Conservation (phyloP, 2,113 vertebrate species). For the Callipepla squamata region DNA sequence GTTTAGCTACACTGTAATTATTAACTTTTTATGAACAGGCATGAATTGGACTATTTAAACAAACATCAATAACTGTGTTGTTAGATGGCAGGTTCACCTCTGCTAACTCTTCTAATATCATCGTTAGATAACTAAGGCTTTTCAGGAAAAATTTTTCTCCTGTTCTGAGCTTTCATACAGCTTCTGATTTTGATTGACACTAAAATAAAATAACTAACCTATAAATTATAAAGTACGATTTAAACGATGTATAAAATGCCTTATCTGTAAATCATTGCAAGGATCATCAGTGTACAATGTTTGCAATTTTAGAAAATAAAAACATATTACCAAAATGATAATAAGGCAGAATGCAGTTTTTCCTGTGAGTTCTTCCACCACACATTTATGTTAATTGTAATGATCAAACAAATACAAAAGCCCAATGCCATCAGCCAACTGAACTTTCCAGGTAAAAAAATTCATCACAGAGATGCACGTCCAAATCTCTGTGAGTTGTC, state of each 20-base stretch:
- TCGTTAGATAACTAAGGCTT: conserved; percentile 17
- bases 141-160: conserved; percentile 6
- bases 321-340: conserved; percentile 4
- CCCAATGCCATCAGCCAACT: not conserved
- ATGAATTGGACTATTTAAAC: not conserved
- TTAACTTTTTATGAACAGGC: not conserved
- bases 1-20: not conserved
- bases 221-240: conserved; percentile 43
- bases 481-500: accelerated
- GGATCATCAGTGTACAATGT: not conserved
- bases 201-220: conserved; percentile 52
- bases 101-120: not conserved
- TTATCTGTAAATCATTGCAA: conserved; percentile 12
- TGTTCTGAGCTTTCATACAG: conserved; percentile 19
- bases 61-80: not conserved
- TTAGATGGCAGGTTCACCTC: not conserved
- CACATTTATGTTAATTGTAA: not conserved
- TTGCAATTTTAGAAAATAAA: not conserved
- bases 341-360: not conserved
- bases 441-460: not conserved
- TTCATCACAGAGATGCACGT: not conserved
- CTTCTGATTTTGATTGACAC: conserved; percentile 46
- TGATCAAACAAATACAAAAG: not conserved
- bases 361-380: not conserved
- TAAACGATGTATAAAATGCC: conserved; percentile 4